Conservation (phyloP, 2,113 vertebrate species). For the Siniperca chuatsi region DNA sequence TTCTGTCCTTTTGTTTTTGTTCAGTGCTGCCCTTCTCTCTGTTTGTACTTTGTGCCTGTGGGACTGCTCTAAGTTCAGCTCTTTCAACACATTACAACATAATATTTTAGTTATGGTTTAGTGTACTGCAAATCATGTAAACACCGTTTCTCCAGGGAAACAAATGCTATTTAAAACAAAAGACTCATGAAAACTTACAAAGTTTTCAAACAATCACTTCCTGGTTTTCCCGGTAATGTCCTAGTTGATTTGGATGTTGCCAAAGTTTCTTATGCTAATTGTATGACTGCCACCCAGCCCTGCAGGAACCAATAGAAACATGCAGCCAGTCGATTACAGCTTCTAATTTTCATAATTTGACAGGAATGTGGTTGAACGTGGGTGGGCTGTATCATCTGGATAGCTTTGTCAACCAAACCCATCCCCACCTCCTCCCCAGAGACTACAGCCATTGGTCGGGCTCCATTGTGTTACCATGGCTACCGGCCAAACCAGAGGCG, state of each 20-base stretch:
- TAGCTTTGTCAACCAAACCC: constrained; percentile 63
- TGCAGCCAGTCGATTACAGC: constrained; percentile 50
- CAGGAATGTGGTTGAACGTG: constrained; percentile 62
- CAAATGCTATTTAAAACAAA: constrained; percentile 22
- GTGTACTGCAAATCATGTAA: constrained; percentile 28
- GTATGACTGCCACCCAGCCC: constrained; percentile 20
- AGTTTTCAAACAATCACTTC: constrained; percentile 42
- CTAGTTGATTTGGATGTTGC: constrained; percentile 41
- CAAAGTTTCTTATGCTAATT: constrained; percentile 50
- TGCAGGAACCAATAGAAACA: constrained; percentile 44
- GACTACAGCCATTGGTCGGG: constrained; percentile 56
- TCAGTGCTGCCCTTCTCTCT: neutral
- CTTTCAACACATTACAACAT: constrained; percentile 38
- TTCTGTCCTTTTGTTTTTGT: neutral
- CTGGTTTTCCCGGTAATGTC: constrained; percentile 36
- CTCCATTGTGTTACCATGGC: constrained; percentile 75
- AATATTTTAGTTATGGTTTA: constrained; percentile 40
- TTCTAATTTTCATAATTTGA: constrained; percentile 71
- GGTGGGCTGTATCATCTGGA: constrained; percentile 71
- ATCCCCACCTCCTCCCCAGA: constrained; percentile 43
- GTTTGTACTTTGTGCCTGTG: constrained; percentile 45
- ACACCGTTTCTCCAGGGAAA: constrained; percentile 34
- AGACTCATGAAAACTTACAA: constrained; percentile 1
- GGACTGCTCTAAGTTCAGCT: constrained; percentile 18
- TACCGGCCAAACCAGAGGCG: constrained; percentile 76